phyloP scores from a whole-genome alignment of 2,113 vertebrate genomes.

The Ceratotherium simum region DNA sequence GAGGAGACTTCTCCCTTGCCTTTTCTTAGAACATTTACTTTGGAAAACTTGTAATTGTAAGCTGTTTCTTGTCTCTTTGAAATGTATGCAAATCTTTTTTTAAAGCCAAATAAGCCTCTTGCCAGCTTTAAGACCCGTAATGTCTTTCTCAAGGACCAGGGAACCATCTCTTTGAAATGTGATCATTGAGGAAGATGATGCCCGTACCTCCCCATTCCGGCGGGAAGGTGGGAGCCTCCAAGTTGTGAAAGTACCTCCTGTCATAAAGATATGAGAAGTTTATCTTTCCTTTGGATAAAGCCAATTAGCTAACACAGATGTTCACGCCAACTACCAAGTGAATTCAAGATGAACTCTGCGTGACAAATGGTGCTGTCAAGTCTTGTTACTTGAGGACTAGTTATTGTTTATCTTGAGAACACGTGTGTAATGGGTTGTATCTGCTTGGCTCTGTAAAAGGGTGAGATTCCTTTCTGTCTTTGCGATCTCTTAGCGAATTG shows the following conservation, averaged over 20 bases:
- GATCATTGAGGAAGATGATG: not conserved
- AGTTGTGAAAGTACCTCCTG: not conserved
- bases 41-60: not conserved
- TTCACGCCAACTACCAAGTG: no score
- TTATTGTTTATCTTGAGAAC: not conserved
- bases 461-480: not conserved
- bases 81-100: not conserved
- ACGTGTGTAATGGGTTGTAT: fast-evolving
- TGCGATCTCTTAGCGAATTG: not conserved
- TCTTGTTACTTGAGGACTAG: no score
- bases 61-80: not conserved
- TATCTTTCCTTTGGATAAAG: not conserved
- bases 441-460: no score
- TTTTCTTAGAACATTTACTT: not conserved
- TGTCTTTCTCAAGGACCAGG: not conserved
- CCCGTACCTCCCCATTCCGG: not conserved
- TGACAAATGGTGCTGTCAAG: not conserved
- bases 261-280: not conserved
- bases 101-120: not conserved
- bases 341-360: not conserved
- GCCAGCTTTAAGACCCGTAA: not conserved
- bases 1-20: not conserved
- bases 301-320: not conserved
- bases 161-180: not conserved
- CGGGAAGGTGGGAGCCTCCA: not conserved